Base-by-base conservation (phyloP, 2,113 vertebrate species). In the Pao palembangensis region DNA sequence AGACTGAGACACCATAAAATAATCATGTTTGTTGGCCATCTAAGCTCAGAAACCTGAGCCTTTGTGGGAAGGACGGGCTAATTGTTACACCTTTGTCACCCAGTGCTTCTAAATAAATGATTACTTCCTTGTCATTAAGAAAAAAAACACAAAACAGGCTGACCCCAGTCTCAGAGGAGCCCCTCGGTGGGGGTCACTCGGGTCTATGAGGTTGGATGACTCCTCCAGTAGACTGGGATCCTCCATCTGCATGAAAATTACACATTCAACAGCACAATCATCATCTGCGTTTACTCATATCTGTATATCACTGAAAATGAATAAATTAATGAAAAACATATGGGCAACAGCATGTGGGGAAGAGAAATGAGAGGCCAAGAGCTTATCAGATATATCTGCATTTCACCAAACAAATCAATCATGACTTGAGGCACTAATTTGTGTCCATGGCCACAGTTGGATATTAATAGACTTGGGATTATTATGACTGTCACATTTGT, bases 171-270 rank as follows among this genome's bases (percentile, higher is more conserved):
- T 91, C 5, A 98, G 91, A 0, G 96, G 94, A 19, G 95, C 84
- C 3, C 84, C 93, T 81, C 95, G 91, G 84, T 83, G 90, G 1
- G 93, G 82, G 82, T 99, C 97, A 0, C 85, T 95, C 3, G 95
- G 94, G 18, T 98, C 97, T 90, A 99, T 56, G 31, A 94, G 93
- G 0, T 88, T 93, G 6, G 94, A 94, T 0, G 95, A 94, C 64
- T 99, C 97, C 83, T 98, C 95, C 90, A 98, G 85, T 85, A 99
- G 89, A 75, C 95, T 94, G 82, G 97, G 96, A 91, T 99, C 97
- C 90, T 98, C 96, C 97, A 99, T 98, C 97, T 99, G 92, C 85
- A 93, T 71, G 84, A 92, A 8, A 62, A 54, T 2, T 1, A 64
- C 41, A 62, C 16, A 5, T 54, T 53, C 46, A 47, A 12, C 7